Evolutionary conservation across 2,888 invertebrate genomes (phyloP).

Genomic region (Ecdyonurus torrentis): DNA sequence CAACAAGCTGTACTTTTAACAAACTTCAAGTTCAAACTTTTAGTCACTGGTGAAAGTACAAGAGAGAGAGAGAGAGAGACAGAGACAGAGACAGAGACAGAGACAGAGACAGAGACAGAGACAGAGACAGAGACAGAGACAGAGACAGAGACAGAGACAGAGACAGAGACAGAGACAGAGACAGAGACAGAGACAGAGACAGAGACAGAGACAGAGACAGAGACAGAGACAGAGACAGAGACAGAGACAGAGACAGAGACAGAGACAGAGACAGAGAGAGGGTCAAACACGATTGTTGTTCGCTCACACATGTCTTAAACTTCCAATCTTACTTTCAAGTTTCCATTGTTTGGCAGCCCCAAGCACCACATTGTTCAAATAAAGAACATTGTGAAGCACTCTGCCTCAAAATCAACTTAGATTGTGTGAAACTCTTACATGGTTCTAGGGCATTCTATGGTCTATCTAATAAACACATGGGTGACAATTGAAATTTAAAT

Average conservation of each 20-base stretch:
- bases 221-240: neutral
- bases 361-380: too few relatives aligned
- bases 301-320: neutral
- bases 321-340: neutral
- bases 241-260: neutral
- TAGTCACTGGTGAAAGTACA: too few relatives aligned
- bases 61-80: conserved; percentile 1
- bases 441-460: too few relatives aligned
- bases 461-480: too few relatives aligned
- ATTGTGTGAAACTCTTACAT: too few relatives aligned
- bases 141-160: too few relatives aligned
- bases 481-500: too few relatives aligned
- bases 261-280: neutral
- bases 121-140: too few relatives aligned
- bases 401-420: too few relatives aligned
- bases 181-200: neutral
- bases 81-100: conserved; percentile 5
- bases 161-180: neutral
- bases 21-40: neutral
- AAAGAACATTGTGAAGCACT: too few relatives aligned
- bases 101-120: neutral
- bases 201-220: neutral
- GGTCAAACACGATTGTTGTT: neutral
- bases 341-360: too few relatives aligned
- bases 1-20: too few relatives aligned